Percentiles rank a stretch among this genome's conserved stretches.
These are phyloP conservation scores for Lepisosteus osseus DNA, from an alignment of 2,113 vertebrate genomes.

Conservation along the genomic window DNA sequence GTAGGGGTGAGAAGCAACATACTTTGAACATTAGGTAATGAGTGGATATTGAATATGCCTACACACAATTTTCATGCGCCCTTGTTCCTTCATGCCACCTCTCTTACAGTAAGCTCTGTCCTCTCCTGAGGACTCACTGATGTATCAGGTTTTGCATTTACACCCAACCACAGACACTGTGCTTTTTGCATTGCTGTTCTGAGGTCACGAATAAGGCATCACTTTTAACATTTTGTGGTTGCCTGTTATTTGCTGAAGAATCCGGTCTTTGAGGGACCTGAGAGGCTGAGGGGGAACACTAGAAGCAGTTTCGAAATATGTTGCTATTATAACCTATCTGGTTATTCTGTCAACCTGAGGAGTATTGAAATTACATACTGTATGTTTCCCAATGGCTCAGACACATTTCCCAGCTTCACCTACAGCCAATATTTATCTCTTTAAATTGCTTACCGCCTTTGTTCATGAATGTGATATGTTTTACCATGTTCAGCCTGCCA, in stretches of 20 bases:
- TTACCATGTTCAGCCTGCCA: too few relatives aligned
- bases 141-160: slow-evolving; percentile 5
- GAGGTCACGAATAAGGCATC: background rate
- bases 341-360: too few relatives aligned
- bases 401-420: too few relatives aligned
- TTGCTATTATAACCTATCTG: too few relatives aligned
- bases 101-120: background rate
- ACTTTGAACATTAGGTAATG: background rate
- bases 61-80: too few relatives aligned
- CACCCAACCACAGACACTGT: background rate
- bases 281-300: background rate
- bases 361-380: too few relatives aligned
- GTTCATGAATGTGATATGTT: too few relatives aligned
- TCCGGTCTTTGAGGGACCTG: background rate
- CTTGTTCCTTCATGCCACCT: too few relatives aligned
- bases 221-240: background rate
- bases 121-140: background rate
- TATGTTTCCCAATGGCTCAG: too few relatives aligned
- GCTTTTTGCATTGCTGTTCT: background rate
- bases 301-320: too few relatives aligned
- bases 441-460: too few relatives aligned
- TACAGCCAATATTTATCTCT: too few relatives aligned
- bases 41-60: background rate
- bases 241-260: background rate
- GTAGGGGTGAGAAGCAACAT: background rate